phyloP scores from a whole-genome alignment of 2,797 vertebrate species.

The Anas bahamensis region DNA sequence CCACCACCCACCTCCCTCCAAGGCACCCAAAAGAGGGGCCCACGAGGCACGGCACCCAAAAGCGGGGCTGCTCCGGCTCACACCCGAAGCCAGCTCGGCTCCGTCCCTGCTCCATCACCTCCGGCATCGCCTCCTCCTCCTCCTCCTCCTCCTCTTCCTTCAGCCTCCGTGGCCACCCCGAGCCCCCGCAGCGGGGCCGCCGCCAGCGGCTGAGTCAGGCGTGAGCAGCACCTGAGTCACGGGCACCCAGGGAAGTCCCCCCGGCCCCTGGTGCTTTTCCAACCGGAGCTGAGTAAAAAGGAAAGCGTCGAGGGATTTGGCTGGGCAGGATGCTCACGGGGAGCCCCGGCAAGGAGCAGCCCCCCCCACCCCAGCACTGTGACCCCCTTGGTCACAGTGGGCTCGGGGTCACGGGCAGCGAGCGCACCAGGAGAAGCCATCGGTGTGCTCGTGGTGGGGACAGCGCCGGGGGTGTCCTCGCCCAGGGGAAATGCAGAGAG shows the following conservation, averaged over 20 bases:
- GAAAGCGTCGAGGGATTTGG: slow-evolving; percentile 66
- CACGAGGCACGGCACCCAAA: background rate
- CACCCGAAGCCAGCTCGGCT: background rate
- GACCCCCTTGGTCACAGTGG: slow-evolving; percentile 69
- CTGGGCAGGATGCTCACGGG: background rate
- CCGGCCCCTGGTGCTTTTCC: slow-evolving; percentile 53
- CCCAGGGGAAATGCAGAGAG: rapidly evolving
- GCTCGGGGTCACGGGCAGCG: background rate
- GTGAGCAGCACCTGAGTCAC: slow-evolving; percentile 77
- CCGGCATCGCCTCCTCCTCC: background rate
- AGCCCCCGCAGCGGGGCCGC: background rate
- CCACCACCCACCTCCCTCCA: background rate
- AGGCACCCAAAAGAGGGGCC: background rate
- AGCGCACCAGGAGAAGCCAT: background rate
- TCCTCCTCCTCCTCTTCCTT: rapidly evolving
- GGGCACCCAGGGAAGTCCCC: slow-evolving; percentile 66
- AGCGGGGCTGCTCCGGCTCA: background rate
- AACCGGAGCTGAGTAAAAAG: slow-evolving; percentile 66
- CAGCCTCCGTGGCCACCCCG: background rate
- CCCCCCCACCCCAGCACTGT: background rate
- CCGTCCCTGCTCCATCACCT: background rate
- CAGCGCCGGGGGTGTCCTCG: rapidly evolving
- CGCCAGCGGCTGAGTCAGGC: slow-evolving; percentile 68
- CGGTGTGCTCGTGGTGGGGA: rapidly evolving
- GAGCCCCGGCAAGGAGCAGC: background rate